Evolutionary conservation across 2,797 vertebrate genomes (phyloP).

Genomic region (Pseudochirops cupreus): DNA sequence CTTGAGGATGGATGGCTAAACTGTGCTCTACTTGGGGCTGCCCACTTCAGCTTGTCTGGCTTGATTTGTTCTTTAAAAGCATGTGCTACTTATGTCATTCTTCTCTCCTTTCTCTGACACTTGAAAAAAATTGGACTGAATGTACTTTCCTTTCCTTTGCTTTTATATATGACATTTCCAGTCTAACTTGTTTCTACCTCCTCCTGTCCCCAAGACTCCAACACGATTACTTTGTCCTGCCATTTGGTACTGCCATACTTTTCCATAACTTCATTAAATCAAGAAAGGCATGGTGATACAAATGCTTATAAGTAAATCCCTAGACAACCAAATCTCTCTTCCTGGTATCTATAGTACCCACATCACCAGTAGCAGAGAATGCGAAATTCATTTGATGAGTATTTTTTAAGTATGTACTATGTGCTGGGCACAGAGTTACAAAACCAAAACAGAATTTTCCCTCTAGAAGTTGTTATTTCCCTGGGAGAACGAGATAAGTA

Average conservation of each 20-base stretch:
- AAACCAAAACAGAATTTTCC: background rate
- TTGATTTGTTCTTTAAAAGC: constrained; percentile 70
- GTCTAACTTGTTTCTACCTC: constrained; percentile 38
- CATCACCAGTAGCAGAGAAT: background rate
- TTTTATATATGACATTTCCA: constrained; percentile 52
- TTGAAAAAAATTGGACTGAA: constrained; percentile 55
- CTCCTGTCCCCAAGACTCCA: constrained; percentile 55
- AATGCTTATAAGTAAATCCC: background rate
- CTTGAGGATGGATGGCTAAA: constrained; percentile 42
- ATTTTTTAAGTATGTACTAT: background rate
- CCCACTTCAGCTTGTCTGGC: constrained; percentile 28
- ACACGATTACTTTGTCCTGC: constrained; percentile 27
- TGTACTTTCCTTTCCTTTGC: constrained; percentile 39
- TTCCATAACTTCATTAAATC: constrained; percentile 49
- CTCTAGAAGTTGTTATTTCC: background rate
- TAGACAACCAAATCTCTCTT: background rate
- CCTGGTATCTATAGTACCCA: background rate
- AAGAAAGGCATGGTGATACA: constrained; percentile 17
- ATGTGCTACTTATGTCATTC: constrained; percentile 8
- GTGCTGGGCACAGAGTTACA: background rate
- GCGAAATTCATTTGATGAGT: background rate
- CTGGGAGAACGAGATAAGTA: background rate
- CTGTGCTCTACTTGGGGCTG: constrained; percentile 33
- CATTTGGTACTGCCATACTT: constrained; percentile 46
- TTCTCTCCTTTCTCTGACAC: background rate